Conservation (phyloP, 2,888 invertebrate species). For the Troides helena region DNA sequence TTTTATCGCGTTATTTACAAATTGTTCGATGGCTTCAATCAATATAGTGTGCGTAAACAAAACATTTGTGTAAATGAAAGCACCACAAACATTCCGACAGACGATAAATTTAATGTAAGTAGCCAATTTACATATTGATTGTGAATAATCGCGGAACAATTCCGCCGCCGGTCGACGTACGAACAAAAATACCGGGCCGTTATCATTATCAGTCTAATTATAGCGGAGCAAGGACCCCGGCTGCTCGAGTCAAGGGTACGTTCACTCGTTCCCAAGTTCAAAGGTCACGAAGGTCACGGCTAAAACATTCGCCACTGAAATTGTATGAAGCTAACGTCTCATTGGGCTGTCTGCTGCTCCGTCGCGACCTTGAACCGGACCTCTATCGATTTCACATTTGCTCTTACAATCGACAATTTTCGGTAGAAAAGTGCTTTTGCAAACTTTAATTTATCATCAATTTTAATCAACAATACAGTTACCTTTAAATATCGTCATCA, state of each 20-base stretch:
- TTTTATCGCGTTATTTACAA: background rate
- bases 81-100: background rate
- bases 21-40: background rate
- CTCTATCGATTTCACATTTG: background rate
- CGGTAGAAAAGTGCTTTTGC: too few relatives aligned
- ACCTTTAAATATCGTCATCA: too few relatives aligned
- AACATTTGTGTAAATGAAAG: slow-evolving; percentile 1
- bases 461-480: too few relatives aligned
- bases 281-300: slow-evolving; percentile 70
- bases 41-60: background rate
- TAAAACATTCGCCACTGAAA: slow-evolving; percentile 32
- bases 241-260: slow-evolving; percentile 73
- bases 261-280: slow-evolving; percentile 71
- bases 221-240: slow-evolving; percentile 60
- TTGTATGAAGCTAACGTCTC: slow-evolving; percentile 26
- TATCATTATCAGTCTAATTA: slow-evolving; percentile 68
- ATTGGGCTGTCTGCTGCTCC: slow-evolving; percentile 33
- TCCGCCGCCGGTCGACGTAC: slow-evolving; percentile 34
- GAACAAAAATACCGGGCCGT: slow-evolving; percentile 53
- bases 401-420: background rate
- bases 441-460: too few relatives aligned
- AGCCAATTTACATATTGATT: slow-evolving; percentile 16
- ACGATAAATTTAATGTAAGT: background rate
- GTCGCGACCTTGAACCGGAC: slow-evolving; percentile 39
- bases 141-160: slow-evolving; percentile 23